Evolutionary conservation across 2,888 invertebrate species (phyloP).

Genomic region (Drosophila niveifrons): DNA sequence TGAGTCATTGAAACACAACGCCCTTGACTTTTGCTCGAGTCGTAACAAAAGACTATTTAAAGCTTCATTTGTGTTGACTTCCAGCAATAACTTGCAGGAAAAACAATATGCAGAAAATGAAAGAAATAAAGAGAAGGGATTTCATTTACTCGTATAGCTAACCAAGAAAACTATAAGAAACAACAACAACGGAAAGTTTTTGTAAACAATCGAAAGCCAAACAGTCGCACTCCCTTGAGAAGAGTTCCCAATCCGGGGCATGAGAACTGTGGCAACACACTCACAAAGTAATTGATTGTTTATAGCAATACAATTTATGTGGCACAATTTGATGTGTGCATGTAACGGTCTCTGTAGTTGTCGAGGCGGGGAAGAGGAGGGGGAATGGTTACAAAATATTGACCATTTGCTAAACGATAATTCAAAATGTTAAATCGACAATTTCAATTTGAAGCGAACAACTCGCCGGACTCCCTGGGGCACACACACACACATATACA

Average conservation of each 20-base stretch:
- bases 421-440: constrained; percentile 81
- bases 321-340: constrained; percentile 59
- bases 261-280: constrained; percentile 49
- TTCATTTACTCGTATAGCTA: constrained; percentile 6
- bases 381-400: constrained; percentile 60
- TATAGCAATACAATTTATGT: constrained; percentile 78
- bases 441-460: constrained; percentile 72
- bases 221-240: constrained; percentile 44
- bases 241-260: constrained; percentile 11
- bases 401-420: constrained; percentile 81
- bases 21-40: constrained; percentile 40
- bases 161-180: constrained; percentile 31
- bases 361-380: background rate
- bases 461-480: constrained; percentile 31
- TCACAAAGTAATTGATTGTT: constrained; percentile 81
- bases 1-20: constrained; percentile 15
- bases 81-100: constrained; percentile 41
- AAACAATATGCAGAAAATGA: constrained; percentile 13
- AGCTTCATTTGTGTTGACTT: constrained; percentile 42
- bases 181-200: constrained; percentile 46
- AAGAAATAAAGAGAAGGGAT: constrained; percentile 4
- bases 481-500: constrained; percentile 7
- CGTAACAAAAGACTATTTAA: constrained; percentile 31
- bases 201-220: constrained; percentile 47
- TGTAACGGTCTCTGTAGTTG: constrained; percentile 32